Percentiles rank a stretch among this genome's conserved stretches.
Conservation (phyloP, 2,797 vertebrate species). For the Myotis findleyi region DNA sequence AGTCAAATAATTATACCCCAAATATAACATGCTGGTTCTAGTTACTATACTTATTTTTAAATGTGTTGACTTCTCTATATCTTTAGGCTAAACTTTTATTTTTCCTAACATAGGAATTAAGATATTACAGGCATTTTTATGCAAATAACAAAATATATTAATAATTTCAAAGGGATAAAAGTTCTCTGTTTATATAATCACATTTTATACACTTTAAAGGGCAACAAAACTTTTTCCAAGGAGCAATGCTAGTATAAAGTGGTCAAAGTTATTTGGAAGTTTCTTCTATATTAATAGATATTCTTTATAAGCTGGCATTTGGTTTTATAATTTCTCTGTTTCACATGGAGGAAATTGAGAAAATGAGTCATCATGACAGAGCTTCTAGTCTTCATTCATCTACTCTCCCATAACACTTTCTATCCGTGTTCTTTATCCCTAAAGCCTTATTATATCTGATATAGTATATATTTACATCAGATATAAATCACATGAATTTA, state of each 20-base stretch:
- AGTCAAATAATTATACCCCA: background rate
- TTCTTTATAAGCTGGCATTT: slow-evolving; percentile 38
- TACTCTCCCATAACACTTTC: slow-evolving; percentile 5
- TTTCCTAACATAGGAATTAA: background rate
- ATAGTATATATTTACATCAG: background rate
- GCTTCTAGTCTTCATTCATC: slow-evolving; percentile 72
- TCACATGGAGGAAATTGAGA: slow-evolving; percentile 73
- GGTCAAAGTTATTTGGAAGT: background rate
- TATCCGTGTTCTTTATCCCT: background rate
- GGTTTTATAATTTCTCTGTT: slow-evolving; percentile 68
- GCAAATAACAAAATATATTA: background rate
- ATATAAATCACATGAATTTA: background rate
- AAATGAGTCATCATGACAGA: slow-evolving; percentile 78
- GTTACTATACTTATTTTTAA: background rate
- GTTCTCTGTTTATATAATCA: background rate
- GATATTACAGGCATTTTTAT: background rate
- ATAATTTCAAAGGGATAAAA: background rate
- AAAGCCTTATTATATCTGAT: background rate
- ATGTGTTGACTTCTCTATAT: background rate
- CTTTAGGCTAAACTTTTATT: background rate
- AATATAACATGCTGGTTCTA: background rate
- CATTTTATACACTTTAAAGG: background rate
- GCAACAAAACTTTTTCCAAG: background rate
- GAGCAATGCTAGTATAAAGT: background rate
- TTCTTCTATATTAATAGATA: background rate